Percentiles rank a stretch among this genome's conserved stretches.
Evolutionary conservation across 1,140 invertebrate genomes (phyloP).

Genomic region (Tetramorium simillimum): DNA sequence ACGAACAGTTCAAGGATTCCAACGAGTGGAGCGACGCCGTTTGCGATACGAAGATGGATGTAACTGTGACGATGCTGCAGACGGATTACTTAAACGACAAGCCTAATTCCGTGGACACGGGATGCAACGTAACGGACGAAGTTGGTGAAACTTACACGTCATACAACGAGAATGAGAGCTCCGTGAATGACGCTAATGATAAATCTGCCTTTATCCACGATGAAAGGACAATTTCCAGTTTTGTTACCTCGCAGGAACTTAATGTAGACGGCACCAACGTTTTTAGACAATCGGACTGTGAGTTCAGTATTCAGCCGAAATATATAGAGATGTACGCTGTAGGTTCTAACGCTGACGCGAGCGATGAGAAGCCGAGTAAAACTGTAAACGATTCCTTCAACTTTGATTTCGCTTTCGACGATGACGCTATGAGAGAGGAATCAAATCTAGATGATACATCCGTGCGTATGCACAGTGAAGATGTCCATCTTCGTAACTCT

Average conservation of each 20-base stretch:
- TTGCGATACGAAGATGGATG: slow-evolving; percentile 43
- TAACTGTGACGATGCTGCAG: slow-evolving; percentile 28
- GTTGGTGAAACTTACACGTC: background rate
- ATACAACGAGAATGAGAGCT: background rate
- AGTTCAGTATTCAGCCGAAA: slow-evolving; percentile 52
- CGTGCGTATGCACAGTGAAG: slow-evolving; percentile 58
- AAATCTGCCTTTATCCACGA: slow-evolving; percentile 20
- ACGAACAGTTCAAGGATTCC: slow-evolving; percentile 78
- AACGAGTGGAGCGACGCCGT: slow-evolving; percentile 64
- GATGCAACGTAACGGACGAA: slow-evolving; percentile 2
- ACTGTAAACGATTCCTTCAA: slow-evolving; percentile 57
- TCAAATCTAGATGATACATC: slow-evolving; percentile 68
- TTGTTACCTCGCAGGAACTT: slow-evolving; percentile 49
- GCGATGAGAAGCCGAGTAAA: slow-evolving; percentile 19
- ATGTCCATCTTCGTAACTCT: slow-evolving; percentile 13
- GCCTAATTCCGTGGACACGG: slow-evolving; percentile 25
- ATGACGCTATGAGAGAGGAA: slow-evolving; percentile 50
- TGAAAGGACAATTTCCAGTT: slow-evolving; percentile 54
- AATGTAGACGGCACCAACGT: slow-evolving; percentile 65
- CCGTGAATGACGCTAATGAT: slow-evolving; percentile 5
- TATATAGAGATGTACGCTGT: slow-evolving; percentile 50
- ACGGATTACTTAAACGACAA: slow-evolving; percentile 33
- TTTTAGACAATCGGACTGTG: slow-evolving; percentile 68
- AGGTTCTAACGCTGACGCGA: slow-evolving; percentile 16
- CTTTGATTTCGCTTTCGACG: slow-evolving; percentile 66